Percentiles rank a stretch among this genome's conserved stretches.
Conservation (phyloP, 2,113 vertebrate species). For the Percopsis transmontana region DNA sequence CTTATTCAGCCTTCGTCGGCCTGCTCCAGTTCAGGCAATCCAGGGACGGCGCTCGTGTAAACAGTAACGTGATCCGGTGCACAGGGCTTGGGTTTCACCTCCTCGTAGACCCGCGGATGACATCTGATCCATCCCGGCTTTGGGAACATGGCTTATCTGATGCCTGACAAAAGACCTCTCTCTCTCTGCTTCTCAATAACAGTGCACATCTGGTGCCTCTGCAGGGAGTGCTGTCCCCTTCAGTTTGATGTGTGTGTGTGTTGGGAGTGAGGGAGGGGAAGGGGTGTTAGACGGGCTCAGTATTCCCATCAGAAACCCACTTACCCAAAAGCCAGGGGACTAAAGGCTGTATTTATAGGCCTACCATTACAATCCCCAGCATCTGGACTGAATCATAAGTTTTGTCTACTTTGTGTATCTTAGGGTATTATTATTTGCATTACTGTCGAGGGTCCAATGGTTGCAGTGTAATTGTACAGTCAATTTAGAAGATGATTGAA, state of each 20-base stretch:
- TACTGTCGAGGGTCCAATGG: conserved; percentile 27
- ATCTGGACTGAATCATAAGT: conserved; percentile 60
- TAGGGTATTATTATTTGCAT: conserved; percentile 25
- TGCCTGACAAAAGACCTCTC: conserved; percentile 69
- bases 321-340: conserved; percentile 47
- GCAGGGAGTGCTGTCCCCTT: conserved; percentile 61
- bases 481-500: conserved; percentile 35
- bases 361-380: conserved; percentile 55
- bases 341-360: conserved; percentile 30
- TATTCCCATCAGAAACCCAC: conserved; percentile 48
- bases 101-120: conserved; percentile 66
- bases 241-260: conserved; percentile 35
- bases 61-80: conserved; percentile 66
- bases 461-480: conserved; percentile 11
- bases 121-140: conserved; percentile 66
- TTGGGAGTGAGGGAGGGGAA: neutral
- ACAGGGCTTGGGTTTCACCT: conserved; percentile 64
- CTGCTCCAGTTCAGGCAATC: conserved; percentile 67
- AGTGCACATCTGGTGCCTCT: conserved; percentile 75
- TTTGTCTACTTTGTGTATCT: conserved; percentile 34
- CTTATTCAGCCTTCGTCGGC: conserved; percentile 17
- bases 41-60: conserved; percentile 67
- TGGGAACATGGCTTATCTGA: conserved; percentile 77
- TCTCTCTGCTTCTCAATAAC: conserved; percentile 50
- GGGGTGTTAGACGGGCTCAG: conserved; percentile 17